phyloP scores from a whole-genome alignment of 2,113 vertebrate genomes.

The Riparia riparia region DNA sequence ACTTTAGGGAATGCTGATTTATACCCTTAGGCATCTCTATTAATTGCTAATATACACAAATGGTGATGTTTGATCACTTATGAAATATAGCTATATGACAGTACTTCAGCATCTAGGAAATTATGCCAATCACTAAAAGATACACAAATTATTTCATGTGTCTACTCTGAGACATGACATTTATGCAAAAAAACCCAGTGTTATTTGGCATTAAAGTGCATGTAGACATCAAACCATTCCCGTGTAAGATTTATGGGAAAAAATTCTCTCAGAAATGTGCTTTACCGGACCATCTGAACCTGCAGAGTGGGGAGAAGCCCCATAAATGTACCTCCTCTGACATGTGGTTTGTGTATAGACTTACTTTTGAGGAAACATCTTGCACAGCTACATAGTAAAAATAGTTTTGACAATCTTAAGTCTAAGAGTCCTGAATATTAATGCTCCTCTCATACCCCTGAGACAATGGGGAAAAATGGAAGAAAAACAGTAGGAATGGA shows the following conservation, averaged over 20 bases:
- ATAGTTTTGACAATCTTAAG: slow-evolving; percentile 84
- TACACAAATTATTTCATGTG: slow-evolving; percentile 90
- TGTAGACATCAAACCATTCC: slow-evolving; percentile 88
- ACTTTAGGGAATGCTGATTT: not conserved
- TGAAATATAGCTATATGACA: not conserved
- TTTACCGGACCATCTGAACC: slow-evolving; percentile 81
- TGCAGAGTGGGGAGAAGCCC: slow-evolving; percentile 87
- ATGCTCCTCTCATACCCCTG: accelerated
- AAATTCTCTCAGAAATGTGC: slow-evolving; percentile 89
- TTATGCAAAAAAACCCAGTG: slow-evolving; percentile 87
- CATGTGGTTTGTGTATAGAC: slow-evolving; percentile 88
- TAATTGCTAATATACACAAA: not conserved
- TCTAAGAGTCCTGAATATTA: not conserved
- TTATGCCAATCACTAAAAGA: slow-evolving; percentile 89
- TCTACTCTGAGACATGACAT: slow-evolving; percentile 85
- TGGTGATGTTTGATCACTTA: not conserved
- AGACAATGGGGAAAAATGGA: not conserved
- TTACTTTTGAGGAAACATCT: slow-evolving; percentile 85
- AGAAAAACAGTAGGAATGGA: not conserved
- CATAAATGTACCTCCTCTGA: slow-evolving; percentile 88
- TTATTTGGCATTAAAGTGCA: slow-evolving; percentile 88
- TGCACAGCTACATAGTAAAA: slow-evolving; percentile 88
- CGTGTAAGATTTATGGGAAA: slow-evolving; percentile 89
- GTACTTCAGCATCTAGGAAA: slow-evolving; percentile 88
- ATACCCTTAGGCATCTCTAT: not conserved